Percentiles rank a stretch among this genome's conserved stretches.
These are phyloP conservation scores for Latrodectus hesperus DNA, from an alignment of 2,888 invertebrate genomes.

Conservation along the genomic window DNA sequence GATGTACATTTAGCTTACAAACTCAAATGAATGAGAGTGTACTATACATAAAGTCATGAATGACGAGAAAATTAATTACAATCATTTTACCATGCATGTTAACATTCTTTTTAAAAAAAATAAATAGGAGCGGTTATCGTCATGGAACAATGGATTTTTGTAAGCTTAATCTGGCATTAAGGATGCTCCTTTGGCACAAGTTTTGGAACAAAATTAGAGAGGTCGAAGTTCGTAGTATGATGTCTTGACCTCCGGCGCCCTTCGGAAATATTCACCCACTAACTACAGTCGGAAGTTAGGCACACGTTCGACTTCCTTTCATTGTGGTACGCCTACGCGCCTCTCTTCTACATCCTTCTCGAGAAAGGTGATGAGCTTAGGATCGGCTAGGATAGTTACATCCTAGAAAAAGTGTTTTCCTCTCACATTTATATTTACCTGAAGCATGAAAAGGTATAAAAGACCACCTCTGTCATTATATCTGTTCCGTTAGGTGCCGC, in stretches of 20 bases:
- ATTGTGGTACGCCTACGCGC: background rate
- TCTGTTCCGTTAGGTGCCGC: constrained; percentile 29
- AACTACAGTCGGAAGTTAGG: constrained; percentile 58
- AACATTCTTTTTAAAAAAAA: no score
- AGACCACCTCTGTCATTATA: constrained; percentile 57
- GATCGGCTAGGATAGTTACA: constrained; percentile 8
- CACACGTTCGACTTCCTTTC: constrained; percentile 49
- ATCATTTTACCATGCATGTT: no score
- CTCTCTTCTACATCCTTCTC: background rate
- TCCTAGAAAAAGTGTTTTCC: background rate
- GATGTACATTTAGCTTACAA: no score
- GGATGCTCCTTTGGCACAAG: background rate
- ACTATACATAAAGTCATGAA: no score
- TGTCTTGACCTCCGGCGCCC: constrained; percentile 25
- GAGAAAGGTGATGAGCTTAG: constrained; percentile 37
- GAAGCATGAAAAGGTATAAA: constrained; percentile 24
- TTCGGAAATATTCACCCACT: constrained; percentile 16
- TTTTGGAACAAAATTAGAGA: constrained; percentile 8
- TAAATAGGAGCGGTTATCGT: no score
- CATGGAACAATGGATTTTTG: no score
- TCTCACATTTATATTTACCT: constrained; percentile 49
- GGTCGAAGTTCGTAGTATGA: constrained; percentile 11
- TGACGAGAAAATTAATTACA: no score
- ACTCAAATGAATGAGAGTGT: no score
- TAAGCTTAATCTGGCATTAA: background rate